Evolutionary conservation across 2,797 vertebrate species (phyloP).

Genomic region (Sebastes diaconus): DNA sequence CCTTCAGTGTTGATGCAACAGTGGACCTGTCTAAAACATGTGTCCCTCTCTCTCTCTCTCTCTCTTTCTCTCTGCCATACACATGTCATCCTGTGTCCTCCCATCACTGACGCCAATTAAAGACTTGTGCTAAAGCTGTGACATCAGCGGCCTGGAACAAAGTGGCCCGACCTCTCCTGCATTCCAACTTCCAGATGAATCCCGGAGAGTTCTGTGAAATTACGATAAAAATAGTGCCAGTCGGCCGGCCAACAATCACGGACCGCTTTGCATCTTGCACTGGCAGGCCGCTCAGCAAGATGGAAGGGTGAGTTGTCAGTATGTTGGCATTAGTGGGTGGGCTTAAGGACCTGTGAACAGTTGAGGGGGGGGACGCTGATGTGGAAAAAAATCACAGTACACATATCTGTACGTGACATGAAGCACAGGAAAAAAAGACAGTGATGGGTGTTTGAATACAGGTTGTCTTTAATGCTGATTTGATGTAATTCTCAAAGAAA

Average conservation of each 20-base stretch:
- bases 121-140: conserved; percentile 66
- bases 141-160: conserved; percentile 80
- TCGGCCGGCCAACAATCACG: conserved; percentile 50
- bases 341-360: conserved; percentile 72
- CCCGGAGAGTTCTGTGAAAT: conserved; percentile 88
- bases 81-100: conserved; percentile 42
- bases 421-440: background rate
- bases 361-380: conserved; percentile 60
- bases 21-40: conserved; percentile 36
- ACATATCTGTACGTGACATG: conserved; percentile 14
- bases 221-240: conserved; percentile 91
- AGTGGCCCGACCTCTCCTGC: conserved; percentile 30
- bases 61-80: conserved; percentile 12
- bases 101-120: conserved; percentile 69
- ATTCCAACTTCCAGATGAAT: conserved; percentile 71
- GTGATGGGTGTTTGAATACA: background rate
- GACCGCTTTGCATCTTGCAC: conserved; percentile 54
- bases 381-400: conserved; percentile 55
- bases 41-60: conserved; percentile 19
- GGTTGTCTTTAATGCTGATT: background rate
- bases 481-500: background rate
- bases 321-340: conserved; percentile 55
- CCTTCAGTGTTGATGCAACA: conserved; percentile 42
- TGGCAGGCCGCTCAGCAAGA: conserved; percentile 49
- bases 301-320: conserved; percentile 62